Evolutionary conservation across 2,113 vertebrate genomes (phyloP), one percentile per base, ranked within the genome.

Genomic region (Rattus norvegicus): DNA sequence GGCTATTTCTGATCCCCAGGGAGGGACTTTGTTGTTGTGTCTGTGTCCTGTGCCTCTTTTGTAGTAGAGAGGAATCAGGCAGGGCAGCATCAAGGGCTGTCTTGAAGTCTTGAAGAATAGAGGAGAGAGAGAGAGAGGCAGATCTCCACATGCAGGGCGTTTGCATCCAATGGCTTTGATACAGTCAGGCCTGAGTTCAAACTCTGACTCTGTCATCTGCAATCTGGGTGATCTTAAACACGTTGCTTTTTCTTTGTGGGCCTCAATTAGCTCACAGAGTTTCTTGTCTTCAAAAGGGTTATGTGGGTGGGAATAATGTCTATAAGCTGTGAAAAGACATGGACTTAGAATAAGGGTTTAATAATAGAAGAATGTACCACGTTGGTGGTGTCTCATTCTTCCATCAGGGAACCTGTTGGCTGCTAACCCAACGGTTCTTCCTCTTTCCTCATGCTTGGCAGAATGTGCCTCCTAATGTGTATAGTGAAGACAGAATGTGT

Each of bases 11-110:
- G 93, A 90, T 63, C 92, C 30, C 91, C 22, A 63, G 96, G 94
- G 95, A 94, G 47, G 52, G 90, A 49, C 93, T 96, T 93, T 88
- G 96, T 91, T 95, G 92, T 75, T 91, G 81, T 72, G 79, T 94
- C 94, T 96, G 77, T 79, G 56, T 80, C 63, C 49, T 14, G 89
- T 0, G 2, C 72, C 70, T 90, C 83, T 86, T 95, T 56, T 91
- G 80, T 93, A 80, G 70, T 70, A 59, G 75, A 85, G 90, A 84
- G 67, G 75, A 88, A 26, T 83, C 63, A n/a, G 7, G 47, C 54
- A 28, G 72, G 59, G 59, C 54, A 0, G 30, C 19, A 33, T 80
- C 33, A 11, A 73, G 8, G 63, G 65, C 43, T 69, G 73, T 70
- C 84, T 76, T n/a, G 33, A 69, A 63, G 26, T 20, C 1, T 63